Percentiles rank a stretch among this genome's conserved stretches.
Evolutionary conservation across 2,888 invertebrate genomes (phyloP).

Genomic region (Shargacucullia verbasci): DNA sequence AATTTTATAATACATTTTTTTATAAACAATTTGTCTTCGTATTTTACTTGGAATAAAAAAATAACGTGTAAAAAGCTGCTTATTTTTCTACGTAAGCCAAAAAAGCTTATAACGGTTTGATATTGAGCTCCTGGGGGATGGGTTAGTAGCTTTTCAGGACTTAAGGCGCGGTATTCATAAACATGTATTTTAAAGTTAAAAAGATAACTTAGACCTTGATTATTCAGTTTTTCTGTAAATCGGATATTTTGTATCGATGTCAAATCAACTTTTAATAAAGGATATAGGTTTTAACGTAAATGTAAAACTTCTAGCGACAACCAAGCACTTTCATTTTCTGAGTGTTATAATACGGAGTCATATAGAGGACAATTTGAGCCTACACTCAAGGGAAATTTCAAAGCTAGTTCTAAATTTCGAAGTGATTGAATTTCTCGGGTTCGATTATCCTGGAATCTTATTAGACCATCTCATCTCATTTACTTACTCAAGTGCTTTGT

Average conservation of each 20-base stretch:
- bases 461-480: conserved; percentile 49
- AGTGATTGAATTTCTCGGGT: conserved; percentile 58
- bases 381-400: conserved; percentile 46
- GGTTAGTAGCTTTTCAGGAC: conserved; percentile 14
- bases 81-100: conserved; percentile 6
- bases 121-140: conserved; percentile 10
- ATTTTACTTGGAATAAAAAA: not conserved
- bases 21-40: too few species aligned
- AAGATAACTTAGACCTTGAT: too few species aligned
- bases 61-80: not conserved
- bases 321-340: too few species aligned
- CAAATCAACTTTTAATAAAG: too few species aligned
- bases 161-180: conserved; percentile 4
- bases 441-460: conserved; percentile 53
- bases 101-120: conserved; percentile 4
- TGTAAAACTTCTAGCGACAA: too few species aligned
- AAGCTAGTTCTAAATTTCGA: conserved; percentile 53
- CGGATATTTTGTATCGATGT: too few species aligned
- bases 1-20: too few species aligned
- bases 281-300: too few species aligned
- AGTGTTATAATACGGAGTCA: conserved; percentile 6
- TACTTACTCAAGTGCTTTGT: conserved; percentile 36
- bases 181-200: not conserved
- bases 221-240: too few species aligned
- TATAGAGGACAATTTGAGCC: conserved; percentile 35